Evolutionary conservation across 2,113 vertebrate species (phyloP).

Genomic region (Megaceryle torquata): DNA sequence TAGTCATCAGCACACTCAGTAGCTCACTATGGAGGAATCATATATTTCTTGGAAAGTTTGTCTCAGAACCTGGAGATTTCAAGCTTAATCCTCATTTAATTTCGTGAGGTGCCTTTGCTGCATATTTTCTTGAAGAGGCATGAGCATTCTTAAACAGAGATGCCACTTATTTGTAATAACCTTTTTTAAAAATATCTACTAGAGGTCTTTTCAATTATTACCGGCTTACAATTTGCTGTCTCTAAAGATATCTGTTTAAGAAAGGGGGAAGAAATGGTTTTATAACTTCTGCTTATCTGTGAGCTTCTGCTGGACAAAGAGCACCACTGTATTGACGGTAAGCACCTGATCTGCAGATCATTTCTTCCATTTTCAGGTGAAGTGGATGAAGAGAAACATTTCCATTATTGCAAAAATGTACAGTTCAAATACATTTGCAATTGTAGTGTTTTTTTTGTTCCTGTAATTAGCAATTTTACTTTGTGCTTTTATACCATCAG

Average conservation of each 20-base stretch:
- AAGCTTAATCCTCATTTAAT: background rate
- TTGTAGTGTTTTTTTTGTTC: background rate
- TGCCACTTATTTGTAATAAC: background rate
- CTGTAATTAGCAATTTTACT: background rate
- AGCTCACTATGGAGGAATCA: background rate
- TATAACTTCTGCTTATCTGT: background rate
- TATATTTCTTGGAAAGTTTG: background rate
- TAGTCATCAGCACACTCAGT: background rate
- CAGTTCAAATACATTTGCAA: background rate
- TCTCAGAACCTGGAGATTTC: background rate
- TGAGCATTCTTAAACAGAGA: background rate
- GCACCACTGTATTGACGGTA: background rate
- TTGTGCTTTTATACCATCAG: background rate
- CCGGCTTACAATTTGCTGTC: background rate
- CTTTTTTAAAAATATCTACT: background rate
- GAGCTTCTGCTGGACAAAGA: background rate
- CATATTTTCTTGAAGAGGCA: background rate
- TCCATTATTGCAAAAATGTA: background rate
- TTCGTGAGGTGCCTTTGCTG: background rate
- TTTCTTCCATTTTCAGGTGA: background rate
- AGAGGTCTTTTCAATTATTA: background rate
- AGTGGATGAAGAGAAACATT: background rate
- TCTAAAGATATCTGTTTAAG: background rate
- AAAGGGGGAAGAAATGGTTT: accelerated
- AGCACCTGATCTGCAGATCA: background rate